Base-by-base conservation (phyloP, 2,113 vertebrate species). In the Suncus etruscus region DNA sequence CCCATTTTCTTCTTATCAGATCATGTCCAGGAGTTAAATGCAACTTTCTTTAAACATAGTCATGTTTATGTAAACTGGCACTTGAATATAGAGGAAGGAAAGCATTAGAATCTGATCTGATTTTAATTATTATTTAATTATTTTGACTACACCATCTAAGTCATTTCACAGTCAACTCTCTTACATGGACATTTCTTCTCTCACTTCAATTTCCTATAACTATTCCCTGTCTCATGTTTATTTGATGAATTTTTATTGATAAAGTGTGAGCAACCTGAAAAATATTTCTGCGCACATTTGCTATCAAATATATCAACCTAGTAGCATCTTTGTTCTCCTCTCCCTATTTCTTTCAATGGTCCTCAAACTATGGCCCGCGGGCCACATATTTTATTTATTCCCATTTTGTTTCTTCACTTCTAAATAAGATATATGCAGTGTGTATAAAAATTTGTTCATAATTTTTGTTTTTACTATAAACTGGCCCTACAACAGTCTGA, bases 161-260 rank as follows among this genome's bases (percentile, higher is more conserved):
- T 65, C 61, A 45, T 58, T 88, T 86, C 3, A 68, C 47, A 84
- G 27, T 31, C 54, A 77, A 14, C 6, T 31, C 3, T 76, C 77
- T 54, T 32, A 14, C 24, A 50, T 69, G 70, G 66, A 2, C 32
- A 29, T 81, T 65, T 83, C 14, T 1, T 24, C 74, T 77, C 11
- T 81, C 27, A 3, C 77, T 20, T 65, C 2, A 68, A n/a, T 83
- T 51, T 74, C 8, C 22, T 24, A 81, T 80, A 8, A 29, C 5
- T 50, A 63, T 84, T 15, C 5, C 8, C 29, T 20, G 22, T 95
- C 54, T 78, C 72, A 65, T 92, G 78, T 39, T 82, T 14, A 78
- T 54, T 68, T 72, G n/a, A 25, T 50, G 51, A 70, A 4, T 80
- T 80, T 86, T 89, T 74, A 75, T 16, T 83, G 66, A 87, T 79